phyloP scores from a whole-genome alignment of 2,113 vertebrate genomes.

The Corydoras maculifer region DNA sequence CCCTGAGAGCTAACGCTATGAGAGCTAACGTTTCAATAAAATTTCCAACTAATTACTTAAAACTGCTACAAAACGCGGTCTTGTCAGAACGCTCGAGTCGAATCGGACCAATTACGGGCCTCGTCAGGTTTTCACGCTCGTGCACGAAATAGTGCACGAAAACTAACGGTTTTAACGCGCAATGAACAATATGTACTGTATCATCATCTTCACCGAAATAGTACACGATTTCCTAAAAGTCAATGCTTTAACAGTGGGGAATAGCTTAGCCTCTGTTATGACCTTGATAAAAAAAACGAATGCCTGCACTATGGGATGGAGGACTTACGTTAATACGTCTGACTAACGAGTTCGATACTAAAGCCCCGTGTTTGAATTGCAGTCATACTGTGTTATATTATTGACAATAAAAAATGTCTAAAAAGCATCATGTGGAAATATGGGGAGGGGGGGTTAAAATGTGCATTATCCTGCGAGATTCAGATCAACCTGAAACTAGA shows the following conservation, averaged over 20 bases:
- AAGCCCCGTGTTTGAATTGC: no score
- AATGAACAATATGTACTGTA: no score
- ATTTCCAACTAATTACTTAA: no score
- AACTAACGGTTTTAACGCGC: background rate
- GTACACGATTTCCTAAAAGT: background rate
- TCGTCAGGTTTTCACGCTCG: background rate
- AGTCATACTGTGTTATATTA: no score
- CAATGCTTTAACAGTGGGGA: background rate
- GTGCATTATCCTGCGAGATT: no score
- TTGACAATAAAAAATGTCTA: no score
- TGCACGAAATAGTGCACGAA: background rate
- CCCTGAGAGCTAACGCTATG: no score
- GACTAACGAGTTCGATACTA: background rate
- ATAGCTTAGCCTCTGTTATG: slow-evolving; percentile 9
- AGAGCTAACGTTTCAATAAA: background rate
- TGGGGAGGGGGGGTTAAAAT: no score
- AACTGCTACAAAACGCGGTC: background rate
- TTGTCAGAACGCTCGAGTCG: background rate
- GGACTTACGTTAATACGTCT: background rate
- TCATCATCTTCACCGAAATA: background rate
- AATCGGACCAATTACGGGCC: slow-evolving; percentile 10
- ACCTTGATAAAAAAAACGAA: slow-evolving; percentile 24
- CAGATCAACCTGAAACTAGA: no score
- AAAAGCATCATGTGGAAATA: no score
- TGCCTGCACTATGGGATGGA: background rate